Base-by-base conservation (phyloP, 64 coral and sea anemone species). In the Acropora yongei region DNA sequence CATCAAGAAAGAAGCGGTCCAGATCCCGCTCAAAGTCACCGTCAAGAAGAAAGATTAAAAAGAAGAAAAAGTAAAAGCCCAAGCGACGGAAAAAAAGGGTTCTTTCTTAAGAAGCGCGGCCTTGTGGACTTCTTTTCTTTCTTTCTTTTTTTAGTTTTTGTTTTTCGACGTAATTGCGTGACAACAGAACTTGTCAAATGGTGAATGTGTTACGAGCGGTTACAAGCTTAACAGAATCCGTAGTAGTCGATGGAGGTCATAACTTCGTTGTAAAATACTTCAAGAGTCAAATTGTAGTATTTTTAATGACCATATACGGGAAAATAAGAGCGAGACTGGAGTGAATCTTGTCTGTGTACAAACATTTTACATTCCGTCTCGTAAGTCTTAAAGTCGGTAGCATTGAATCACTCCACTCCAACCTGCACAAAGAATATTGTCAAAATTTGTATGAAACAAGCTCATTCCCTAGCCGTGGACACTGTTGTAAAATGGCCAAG, bases 21-120 rank as follows among this genome's bases (percentile, higher is more conserved):
- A 89, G 95, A 60, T 97, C 95, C 17, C 80, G 95, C 49, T 97
- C 95, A 16, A 86, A 89, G 30, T 97, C 95, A 16, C 95, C 95
- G 4, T 88, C 92, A 8, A 91, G 87, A 42, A 97, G 91, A 57
- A 97, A 94, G 58, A 91, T 83, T 43, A 96, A 94, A 75, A 97
- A 94, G 72, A 89, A 90, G 93, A 97, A 97, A 88, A 97, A 97
- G 85, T 97, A 76, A 75, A 82, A 43, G 2, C 60, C 13, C 30
- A 30, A 30, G 30, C 2, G 1, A 44, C 49, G 5, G 68, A 41
- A 17, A 47, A 77, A 57, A n/a, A 57, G 13, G 10, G 45, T 5
- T 71, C 2, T 12, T 63, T 11, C 51, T 5, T 39, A 30, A 72
- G 1, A 3, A 72, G 41, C 40, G 40, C 6, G 8, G 9, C 4